phyloP scores from a whole-genome alignment of 1,140 invertebrate species.

The Orchesella cincta region DNA sequence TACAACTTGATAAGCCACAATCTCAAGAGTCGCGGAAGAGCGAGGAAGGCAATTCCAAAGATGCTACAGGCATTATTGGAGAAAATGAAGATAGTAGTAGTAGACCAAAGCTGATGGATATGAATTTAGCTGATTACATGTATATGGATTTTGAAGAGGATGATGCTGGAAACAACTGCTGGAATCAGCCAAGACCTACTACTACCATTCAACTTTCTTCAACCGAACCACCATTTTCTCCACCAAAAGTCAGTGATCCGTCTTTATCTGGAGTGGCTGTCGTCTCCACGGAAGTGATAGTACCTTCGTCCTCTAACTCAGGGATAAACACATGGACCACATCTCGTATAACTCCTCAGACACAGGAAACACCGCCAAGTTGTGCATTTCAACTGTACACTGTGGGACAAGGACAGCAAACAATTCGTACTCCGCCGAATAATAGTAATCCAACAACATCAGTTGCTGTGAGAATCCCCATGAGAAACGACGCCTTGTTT shows the following conservation, averaged over 20 bases:
- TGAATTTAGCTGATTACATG: conserved; percentile 2
- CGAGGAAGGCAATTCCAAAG: neutral
- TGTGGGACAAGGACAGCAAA: neutral
- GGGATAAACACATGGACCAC: no score
- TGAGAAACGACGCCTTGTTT: neutral
- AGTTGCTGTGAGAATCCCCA: neutral
- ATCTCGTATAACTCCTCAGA: no score
- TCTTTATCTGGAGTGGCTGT: no score
- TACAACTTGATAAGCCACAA: neutral
- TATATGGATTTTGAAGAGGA: conserved; percentile 3
- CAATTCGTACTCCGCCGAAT: neutral
- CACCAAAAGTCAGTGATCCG: neutral
- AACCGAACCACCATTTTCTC: neutral
- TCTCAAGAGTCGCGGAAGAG: neutral
- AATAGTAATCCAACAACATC: neutral
- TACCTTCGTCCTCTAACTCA: no score
- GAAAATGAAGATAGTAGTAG: neutral
- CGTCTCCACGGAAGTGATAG: no score
- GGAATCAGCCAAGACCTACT: neutral
- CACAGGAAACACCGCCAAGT: neutral
- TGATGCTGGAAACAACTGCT: neutral
- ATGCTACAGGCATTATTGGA: neutral
- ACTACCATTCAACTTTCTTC: neutral
- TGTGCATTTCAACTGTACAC: neutral
- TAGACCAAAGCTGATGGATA: neutral